A percentile compares a stretch with the other conserved stretches of the same genome.
Conservation (phyloP, 2,113 vertebrate species). For the pig (Sus scrofa) region DNA sequence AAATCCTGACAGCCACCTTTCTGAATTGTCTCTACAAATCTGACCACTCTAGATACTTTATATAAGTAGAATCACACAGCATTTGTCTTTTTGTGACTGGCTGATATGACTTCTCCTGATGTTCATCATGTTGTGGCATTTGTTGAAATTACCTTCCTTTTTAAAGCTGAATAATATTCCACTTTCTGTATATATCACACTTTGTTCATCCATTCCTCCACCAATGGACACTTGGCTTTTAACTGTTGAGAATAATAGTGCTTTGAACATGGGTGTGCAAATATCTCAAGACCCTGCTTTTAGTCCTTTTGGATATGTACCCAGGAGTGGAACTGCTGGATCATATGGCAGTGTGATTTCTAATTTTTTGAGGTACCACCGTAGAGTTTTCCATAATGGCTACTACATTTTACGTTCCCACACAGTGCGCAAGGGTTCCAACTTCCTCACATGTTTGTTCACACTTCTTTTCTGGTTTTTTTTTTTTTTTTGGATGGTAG, state of each 20-base stretch:
- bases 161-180: not conserved
- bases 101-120: not conserved
- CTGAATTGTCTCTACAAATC: not conserved
- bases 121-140: not conserved
- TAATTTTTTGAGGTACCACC: not conserved
- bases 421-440: not conserved
- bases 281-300: not conserved
- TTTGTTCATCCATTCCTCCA: not conserved
- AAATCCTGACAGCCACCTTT: not conserved
- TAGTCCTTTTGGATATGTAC: not conserved
- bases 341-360: not conserved
- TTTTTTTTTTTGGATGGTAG: not conserved
- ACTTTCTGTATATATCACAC: not conserved
- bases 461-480: not conserved
- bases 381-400: not conserved
- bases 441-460: not conserved
- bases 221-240: not conserved
- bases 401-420: not conserved
- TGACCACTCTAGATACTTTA: not conserved
- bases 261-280: not conserved
- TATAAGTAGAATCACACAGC: not conserved
- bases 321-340: not conserved
- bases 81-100: slow-evolving; percentile 3
- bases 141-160: slow-evolving; percentile 5
- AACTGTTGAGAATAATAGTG: not conserved